Evolutionary conservation across 2,797 vertebrate genomes (phyloP), one percentile per base, ranked within the genome.

Genomic region (Periophthalmus magnuspinnatus): DNA sequence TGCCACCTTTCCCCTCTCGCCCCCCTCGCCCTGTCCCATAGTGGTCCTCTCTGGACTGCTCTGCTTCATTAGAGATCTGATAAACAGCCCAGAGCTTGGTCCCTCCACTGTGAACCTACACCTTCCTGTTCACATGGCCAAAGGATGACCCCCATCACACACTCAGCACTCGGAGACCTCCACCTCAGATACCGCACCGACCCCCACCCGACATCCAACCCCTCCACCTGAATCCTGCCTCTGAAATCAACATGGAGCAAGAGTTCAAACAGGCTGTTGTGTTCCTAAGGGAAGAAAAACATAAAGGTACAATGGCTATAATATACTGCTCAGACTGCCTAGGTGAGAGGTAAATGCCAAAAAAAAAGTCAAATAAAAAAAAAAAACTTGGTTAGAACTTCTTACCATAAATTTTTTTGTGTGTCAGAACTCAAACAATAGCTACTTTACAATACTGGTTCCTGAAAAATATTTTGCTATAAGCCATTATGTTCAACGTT

Each of bases 41-140:
- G 33, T 21, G 19, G 1, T 54, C 54, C 71, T 77, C 77, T 59
- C 64, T 66, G 76, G 84, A 72, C 33, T 79, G 93, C 93, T 93
- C 82, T 95, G 95, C 93, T 94, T 94, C 95, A 96, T 95, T 97
- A 95, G 92, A 91, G 90, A 90, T 89, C 91, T 95, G 95, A 96
- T 92, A 94, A 94, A 95, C 93, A 92, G 93, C 91, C 80, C 79
- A 70, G 82, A 83, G 86, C 83, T 86, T 80, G 71, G 74, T 85
- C 90, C 93, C 94, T 93, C 94, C 93, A 94, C 88, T 83, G 87
- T 78, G 71, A 82, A 82, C 90, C 91, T 85, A 88, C 91, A 93
- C 93, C 93, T 95, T 96, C 95, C 95, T 95, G 95, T 95, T 95
- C 94, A 93, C 93, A 94, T 94, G 93, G 80, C 82, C 91, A 92